phyloP scores from a whole-genome alignment of 1,140 invertebrate genomes.

The Pogonomyrmex barbatus region DNA sequence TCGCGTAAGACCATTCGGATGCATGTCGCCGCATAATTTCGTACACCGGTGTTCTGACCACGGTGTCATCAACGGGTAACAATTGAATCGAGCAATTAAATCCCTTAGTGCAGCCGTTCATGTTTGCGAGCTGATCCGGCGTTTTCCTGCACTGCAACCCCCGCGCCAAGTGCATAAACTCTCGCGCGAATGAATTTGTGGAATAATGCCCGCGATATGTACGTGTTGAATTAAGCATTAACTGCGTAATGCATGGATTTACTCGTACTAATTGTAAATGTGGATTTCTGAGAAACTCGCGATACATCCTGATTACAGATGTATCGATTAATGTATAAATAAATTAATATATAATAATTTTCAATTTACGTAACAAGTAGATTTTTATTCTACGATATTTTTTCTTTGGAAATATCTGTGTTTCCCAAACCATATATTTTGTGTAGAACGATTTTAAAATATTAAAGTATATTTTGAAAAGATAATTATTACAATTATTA shows the following conservation, averaged over 20 bases:
- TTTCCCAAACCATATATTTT: slow-evolving; percentile 15
- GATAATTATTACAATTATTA: not conserved
- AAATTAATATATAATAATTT: slow-evolving; percentile 12
- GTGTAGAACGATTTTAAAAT: not conserved
- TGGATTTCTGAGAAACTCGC: slow-evolving; percentile 3
- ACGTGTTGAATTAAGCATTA: slow-evolving; percentile 58
- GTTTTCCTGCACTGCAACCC: slow-evolving; percentile 21
- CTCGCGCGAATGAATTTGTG: slow-evolving; percentile 8
- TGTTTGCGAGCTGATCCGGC: slow-evolving; percentile 44
- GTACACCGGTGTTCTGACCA: slow-evolving; percentile 57
- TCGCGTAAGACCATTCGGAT: slow-evolving; percentile 45
- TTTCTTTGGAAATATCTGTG: not conserved
- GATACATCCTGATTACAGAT: not conserved
- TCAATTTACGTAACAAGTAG: not conserved
- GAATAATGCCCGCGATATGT: slow-evolving; percentile 28
- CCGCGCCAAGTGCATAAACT: slow-evolving; percentile 38
- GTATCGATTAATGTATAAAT: slow-evolving; percentile 1
- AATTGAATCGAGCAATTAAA: slow-evolving; percentile 62
- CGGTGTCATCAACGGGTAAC: slow-evolving; percentile 50
- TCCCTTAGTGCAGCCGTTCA: slow-evolving; percentile 47
- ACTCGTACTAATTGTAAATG: slow-evolving; percentile 9
- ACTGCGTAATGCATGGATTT: not conserved
- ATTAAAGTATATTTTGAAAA: not conserved
- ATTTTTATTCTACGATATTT: slow-evolving; percentile 12
- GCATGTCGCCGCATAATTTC: slow-evolving; percentile 59